Base-by-base conservation (phyloP, 2,888 invertebrate genomes). In the Tryphoninae sp. region DNA sequence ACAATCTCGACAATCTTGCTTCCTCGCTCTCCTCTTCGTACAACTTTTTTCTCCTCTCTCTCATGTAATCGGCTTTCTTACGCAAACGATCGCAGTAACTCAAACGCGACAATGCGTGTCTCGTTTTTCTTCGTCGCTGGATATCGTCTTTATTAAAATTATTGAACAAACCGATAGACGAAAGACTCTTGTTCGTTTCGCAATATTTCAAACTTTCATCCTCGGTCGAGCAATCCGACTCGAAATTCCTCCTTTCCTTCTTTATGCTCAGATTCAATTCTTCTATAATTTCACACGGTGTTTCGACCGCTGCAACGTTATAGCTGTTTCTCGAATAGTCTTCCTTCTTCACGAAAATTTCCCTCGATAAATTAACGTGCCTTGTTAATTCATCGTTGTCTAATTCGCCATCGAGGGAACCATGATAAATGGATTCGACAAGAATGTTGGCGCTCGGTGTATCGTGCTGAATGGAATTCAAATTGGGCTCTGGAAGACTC, bases 31-130 rank as follows among this genome's bases (percentile, higher is more conserved):
- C 88, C 58, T 86, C 76, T 68, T 88, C 87, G 65, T 88, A 87
- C 11, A 89, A 74, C 33, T 86, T 88, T 69, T 84, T 88, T 8
- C 89, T 83, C 67, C 87, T 89, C 16, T 89, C 88, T 83, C 86
- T 85, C 89, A 87, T 89, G 40, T 86, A 87, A 77, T 88, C 88
- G 19, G 88, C 88, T 42, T 87, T 87, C 45, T 84, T 87, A 9
- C 85, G 82, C 65, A 88, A 73, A 62, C 82, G 85, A 13, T 89
- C 89, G 51, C 84, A 85, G 45, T 86, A 86, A 65, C 86, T 87
- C 33, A 0, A 68, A 64, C 1, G 83, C 82, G 23, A 77, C 84
- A 22, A 84, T 65, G 82, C 84, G 13, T 77, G 55, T 65, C 84
- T 83, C 9, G 68, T 85, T 58, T 80, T 86, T 11, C 81, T 22